These are phyloP conservation scores for Desoria tigrina DNA, from an alignment of 2,888 invertebrate species.

Conservation along the genomic window DNA sequence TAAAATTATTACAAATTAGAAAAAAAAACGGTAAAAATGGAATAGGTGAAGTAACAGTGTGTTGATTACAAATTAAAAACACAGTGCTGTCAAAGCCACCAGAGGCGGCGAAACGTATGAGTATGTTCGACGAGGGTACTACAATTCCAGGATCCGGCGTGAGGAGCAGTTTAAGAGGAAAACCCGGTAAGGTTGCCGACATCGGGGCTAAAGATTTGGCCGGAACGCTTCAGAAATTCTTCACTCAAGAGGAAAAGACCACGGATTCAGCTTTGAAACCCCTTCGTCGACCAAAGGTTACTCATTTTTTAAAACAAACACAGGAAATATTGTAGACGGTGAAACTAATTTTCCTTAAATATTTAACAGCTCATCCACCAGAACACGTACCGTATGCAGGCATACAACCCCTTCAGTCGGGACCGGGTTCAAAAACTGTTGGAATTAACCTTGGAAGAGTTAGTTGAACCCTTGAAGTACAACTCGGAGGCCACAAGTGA, in stretches of 20 bases:
- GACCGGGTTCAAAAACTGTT: slow-evolving; percentile 66
- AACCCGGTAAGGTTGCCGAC: neutral
- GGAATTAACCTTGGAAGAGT: slow-evolving; percentile 63
- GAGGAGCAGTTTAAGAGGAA: too few species aligned
- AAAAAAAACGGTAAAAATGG: too few species aligned
- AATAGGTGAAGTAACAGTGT: too few species aligned
- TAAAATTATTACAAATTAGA: too few species aligned
- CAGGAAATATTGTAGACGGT: neutral
- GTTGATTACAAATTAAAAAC: neutral
- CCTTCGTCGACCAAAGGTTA: slow-evolving; percentile 44
- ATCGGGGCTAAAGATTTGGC: slow-evolving; percentile 20
- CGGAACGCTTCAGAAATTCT: slow-evolving; percentile 33
- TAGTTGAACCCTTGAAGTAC: slow-evolving; percentile 64
- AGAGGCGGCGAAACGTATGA: neutral
- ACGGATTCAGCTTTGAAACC: slow-evolving; percentile 41
- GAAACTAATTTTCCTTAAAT: neutral
- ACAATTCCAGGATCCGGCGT: slow-evolving; percentile 2
- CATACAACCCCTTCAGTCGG: slow-evolving; percentile 65
- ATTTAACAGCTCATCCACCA: slow-evolving; percentile 57
- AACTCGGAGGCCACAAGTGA: slow-evolving; percentile 64
- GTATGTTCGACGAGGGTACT: neutral
- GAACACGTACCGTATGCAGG: slow-evolving; percentile 68
- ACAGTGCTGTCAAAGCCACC: neutral
- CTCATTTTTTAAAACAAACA: neutral
- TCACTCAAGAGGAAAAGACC: slow-evolving; percentile 32